Conservation (phyloP, 2,888 invertebrate genomes). For the Catocala fraxini region DNA sequence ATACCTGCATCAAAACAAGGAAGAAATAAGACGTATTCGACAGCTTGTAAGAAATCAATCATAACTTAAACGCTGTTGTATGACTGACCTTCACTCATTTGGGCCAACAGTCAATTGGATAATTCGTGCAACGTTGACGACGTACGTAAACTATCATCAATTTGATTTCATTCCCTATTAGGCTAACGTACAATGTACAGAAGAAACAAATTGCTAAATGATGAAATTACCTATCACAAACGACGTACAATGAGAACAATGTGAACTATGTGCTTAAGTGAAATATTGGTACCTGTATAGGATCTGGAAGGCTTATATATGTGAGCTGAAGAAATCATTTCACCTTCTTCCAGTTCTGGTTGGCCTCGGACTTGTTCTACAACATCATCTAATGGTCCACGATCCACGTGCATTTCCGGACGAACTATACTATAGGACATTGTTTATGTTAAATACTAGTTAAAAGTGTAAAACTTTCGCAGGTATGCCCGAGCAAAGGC, state of each 20-base stretch:
- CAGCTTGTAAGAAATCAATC: slow-evolving; percentile 1
- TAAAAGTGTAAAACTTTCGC: no score
- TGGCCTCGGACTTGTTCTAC: slow-evolving; percentile 81
- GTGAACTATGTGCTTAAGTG: background rate
- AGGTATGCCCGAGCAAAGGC: no score
- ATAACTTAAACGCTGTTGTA: slow-evolving; percentile 1
- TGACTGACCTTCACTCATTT: slow-evolving; percentile 42
- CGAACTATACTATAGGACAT: slow-evolving; percentile 63
- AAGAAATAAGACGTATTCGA: background rate
- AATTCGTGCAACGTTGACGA: slow-evolving; percentile 22
- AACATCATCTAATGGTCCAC: slow-evolving; percentile 81
- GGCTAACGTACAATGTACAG: background rate
- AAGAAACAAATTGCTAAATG: no score
- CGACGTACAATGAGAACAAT: background rate
- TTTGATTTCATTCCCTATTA: slow-evolving; percentile 23
- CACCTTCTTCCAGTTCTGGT: slow-evolving; percentile 82
- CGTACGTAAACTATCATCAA: slow-evolving; percentile 27
- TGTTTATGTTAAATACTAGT: slow-evolving; percentile 1
- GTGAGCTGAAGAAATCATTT: slow-evolving; percentile 76
- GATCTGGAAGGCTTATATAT: slow-evolving; percentile 71
- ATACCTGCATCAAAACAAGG: slow-evolving; percentile 56
- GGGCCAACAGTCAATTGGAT: slow-evolving; percentile 38
- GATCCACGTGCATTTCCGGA: slow-evolving; percentile 74
- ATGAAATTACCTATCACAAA: no score
- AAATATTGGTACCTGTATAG: slow-evolving; percentile 65